Evolutionary conservation across 1,140 invertebrate species (phyloP), one percentile per base, ranked within the genome.

Genomic region (Dufourea novaeangliae): DNA sequence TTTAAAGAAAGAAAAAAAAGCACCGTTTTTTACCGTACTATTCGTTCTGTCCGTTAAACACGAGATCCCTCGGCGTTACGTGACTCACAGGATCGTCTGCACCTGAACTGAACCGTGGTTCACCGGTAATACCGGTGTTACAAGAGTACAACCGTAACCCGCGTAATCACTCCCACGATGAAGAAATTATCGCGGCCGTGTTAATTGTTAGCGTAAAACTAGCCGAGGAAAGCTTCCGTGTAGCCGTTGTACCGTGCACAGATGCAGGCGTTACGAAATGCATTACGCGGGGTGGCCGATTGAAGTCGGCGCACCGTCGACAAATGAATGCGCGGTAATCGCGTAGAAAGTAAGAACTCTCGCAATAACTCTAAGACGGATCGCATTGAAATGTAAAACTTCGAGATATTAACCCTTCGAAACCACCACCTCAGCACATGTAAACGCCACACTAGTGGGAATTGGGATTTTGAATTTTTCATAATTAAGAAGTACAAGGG

Each of bases 161-260:
- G 63, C 34, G 72, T 84, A 81, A 86, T 67, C 81, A 85, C 74
- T 86, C 74, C 78, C 67, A 66, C 64, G 74, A 59, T 59, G 61
- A 52, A 78, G 81, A 82, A 86, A 87, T 88, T 87, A 88, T 75
- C 86, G 80, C 64, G 59, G 83, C 46, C 72, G 80, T 59, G 54
- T 86, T 86, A 88, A 87, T 88, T 86, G 81, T 64, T 61, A 46
- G 37, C 25, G 39, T 27, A 22, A 7, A 61, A 61, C n/a, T 29
- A 20, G 54, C n/a, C 27, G 14, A 14, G 5, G 57, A 27, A 25
- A n/a, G 10, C 46, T 68, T 73, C 59, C n/a, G 50, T 20, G 44
- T n/a, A 52, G 57, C 14, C 69, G 54, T 71, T 34, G 39, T 39
- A 46, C 59, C 25, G 68, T 52, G 27, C 54, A 11, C 20, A 46